phyloP scores from a whole-genome alignment of 2,113 vertebrate species.

The Fulmarus glacialis region DNA sequence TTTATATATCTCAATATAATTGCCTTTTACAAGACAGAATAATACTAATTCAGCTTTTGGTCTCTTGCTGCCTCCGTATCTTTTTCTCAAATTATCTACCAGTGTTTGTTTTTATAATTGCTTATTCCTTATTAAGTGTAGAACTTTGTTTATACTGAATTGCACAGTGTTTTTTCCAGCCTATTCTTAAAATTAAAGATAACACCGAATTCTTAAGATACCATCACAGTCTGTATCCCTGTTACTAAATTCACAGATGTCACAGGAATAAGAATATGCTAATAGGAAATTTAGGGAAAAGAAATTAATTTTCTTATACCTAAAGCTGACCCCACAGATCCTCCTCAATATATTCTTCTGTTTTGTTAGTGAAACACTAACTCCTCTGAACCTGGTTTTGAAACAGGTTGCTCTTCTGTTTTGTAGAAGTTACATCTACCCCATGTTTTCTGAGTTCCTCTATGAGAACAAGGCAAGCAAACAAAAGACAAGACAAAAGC shows the following conservation, averaged over 20 bases:
- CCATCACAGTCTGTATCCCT: neutral
- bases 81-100: neutral
- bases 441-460: neutral
- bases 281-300: neutral
- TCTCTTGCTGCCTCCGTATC: neutral
- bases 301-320: neutral
- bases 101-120: neutral
- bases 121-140: neutral
- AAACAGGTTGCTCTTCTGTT: neutral
- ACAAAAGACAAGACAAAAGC: neutral
- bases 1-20: constrained; percentile 18
- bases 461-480: neutral
- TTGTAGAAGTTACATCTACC: neutral
- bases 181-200: neutral
- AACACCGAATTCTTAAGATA: neutral
- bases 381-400: neutral
- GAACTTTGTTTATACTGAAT: neutral
- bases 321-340: neutral
- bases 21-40: constrained; percentile 16
- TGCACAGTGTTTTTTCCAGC: neutral
- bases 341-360: neutral
- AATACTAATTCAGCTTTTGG: neutral
- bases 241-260: neutral
- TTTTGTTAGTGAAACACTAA: neutral
- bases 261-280: neutral